Percentiles rank a stretch among this genome's conserved stretches.
These are phyloP conservation scores for Magallana angulata DNA, from an alignment of 1,140 invertebrate species.

Conservation along the genomic window DNA sequence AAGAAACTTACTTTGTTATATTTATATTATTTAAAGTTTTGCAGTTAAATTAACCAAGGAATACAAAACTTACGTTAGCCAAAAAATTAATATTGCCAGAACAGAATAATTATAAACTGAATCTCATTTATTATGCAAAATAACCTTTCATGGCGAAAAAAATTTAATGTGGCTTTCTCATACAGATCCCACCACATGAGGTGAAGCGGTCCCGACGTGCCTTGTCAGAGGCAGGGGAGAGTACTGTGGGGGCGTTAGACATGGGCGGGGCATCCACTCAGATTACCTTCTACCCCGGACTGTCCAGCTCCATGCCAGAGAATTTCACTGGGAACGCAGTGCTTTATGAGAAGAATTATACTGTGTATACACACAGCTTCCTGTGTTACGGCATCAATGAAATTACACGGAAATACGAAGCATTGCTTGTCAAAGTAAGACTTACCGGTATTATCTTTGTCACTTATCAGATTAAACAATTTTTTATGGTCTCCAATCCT, in stretches of 20 bases:
- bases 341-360: constrained; percentile 79
- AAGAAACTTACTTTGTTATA: too few relatives aligned
- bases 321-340: constrained; percentile 64
- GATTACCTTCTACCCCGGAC: constrained; percentile 78
- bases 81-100: too few relatives aligned
- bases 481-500: too few relatives aligned
- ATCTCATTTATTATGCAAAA: too few relatives aligned
- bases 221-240: constrained; percentile 26
- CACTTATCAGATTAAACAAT: too few relatives aligned
- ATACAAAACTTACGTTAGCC: too few relatives aligned
- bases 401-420: constrained; percentile 62
- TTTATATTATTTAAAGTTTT: too few relatives aligned
- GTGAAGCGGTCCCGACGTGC: constrained; percentile 17
- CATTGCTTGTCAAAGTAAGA: constrained; percentile 67
- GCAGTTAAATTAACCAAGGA: too few relatives aligned
- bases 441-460: background rate
- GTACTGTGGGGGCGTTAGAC: constrained; percentile 80
- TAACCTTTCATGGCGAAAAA: too few relatives aligned
- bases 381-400: constrained; percentile 82
- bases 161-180: background rate
- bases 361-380: constrained; percentile 80
- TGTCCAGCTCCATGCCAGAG: constrained; percentile 43
- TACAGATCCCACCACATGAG: background rate
- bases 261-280: constrained; percentile 83
- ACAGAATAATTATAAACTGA: too few relatives aligned